Evolutionary conservation across 2,113 vertebrate species (phyloP), one percentile per base, ranked within the genome.

Genomic region (Orientallactaga bullata): DNA sequence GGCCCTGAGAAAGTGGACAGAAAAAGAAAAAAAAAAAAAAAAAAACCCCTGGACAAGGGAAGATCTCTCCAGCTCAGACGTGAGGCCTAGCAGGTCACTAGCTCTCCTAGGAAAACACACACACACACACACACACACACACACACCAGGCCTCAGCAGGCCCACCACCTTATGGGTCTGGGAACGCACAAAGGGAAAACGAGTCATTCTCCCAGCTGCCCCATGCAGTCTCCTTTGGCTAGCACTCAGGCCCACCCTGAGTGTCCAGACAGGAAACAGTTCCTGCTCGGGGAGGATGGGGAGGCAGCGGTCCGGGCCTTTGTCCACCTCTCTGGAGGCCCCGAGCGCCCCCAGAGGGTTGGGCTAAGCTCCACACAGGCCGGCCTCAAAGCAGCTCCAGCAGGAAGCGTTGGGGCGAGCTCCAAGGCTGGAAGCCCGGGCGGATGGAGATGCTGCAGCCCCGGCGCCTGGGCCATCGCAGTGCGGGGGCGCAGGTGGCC

Each of bases 281-380:
- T 83, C 39, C 90, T 42, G 82, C 42, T 61, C 37, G n/a, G 20
- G 20, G 32, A 51, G 84, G 42, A 8, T 47, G 42, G 42, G 42
- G 42, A 47, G 61, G 18, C 82, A 35, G 55, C n/a, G 18, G n/a
- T 65, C 90, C 66, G 61, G 71, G 91, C 91, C 91, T 97, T 96
- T 95, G 93, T 94, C 94, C 89, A 81, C 65, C 15, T 71, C 94
- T 83, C 61, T 6, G 11, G 51, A 66, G 83, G 51, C 60, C 42
- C 72, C 3, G 24, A 24, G 35, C 26, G 51, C 84, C 72, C 20
- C 30, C 37, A 24, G 63, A 24, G 63, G 16, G 16, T n/a, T n/a
- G n/a, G 71, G 20, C 71, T 37, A 73, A 39, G 69, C 68, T 60
- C 47, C 63, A 17, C 11, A 18, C 84, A 58, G 68, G 68, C 82